Percentiles rank a stretch among this genome's conserved stretches.
Evolutionary conservation across 2,888 invertebrate genomes (phyloP).

Genomic region (Eremobia ochroleuca): DNA sequence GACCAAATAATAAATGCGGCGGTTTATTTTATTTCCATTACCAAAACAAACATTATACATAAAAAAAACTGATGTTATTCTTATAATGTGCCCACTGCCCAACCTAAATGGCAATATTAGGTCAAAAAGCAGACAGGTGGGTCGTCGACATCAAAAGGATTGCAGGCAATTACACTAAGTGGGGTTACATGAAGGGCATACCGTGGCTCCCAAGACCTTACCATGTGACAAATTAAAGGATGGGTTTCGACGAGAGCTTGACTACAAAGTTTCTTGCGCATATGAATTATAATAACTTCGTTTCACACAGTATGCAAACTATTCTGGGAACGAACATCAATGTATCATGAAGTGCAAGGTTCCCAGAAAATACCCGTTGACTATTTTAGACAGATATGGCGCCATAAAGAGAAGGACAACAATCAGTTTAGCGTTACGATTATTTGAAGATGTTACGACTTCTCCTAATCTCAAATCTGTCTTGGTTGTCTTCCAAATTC

Average conservation of each 20-base stretch:
- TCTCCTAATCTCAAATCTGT: conserved; percentile 52
- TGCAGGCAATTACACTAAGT: conserved; percentile 44
- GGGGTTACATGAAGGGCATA: conserved; percentile 53
- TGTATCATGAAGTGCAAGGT: conserved; percentile 46
- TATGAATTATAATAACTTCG: conserved; percentile 28
- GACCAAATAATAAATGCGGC: background rate
- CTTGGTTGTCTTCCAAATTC: conserved; percentile 66
- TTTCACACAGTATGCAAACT: conserved; percentile 25
- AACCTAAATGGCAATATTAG: conserved; percentile 37
- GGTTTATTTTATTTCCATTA: background rate
- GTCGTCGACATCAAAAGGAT: conserved; percentile 48
- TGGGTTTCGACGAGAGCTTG: background rate
- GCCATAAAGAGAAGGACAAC: conserved; percentile 38
- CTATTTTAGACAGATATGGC: conserved; percentile 39
- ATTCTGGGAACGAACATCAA: conserved; percentile 53
- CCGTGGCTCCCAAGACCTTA: conserved; percentile 11
- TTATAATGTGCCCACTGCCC: background rate
- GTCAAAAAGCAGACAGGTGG: conserved; percentile 49
- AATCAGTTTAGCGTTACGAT: conserved; percentile 50
- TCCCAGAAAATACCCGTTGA: conserved; percentile 31
- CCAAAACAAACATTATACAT: conserved; percentile 7
- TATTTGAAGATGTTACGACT: conserved; percentile 59
- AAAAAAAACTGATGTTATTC: conserved; percentile 9
- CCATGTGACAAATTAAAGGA: conserved; percentile 33
- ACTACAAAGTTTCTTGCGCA: conserved; percentile 33